A percentile compares a stretch with the other conserved stretches of the same genome.
Conservation (phyloP, 1,140 invertebrate genomes). For the Bombus waltoni region DNA sequence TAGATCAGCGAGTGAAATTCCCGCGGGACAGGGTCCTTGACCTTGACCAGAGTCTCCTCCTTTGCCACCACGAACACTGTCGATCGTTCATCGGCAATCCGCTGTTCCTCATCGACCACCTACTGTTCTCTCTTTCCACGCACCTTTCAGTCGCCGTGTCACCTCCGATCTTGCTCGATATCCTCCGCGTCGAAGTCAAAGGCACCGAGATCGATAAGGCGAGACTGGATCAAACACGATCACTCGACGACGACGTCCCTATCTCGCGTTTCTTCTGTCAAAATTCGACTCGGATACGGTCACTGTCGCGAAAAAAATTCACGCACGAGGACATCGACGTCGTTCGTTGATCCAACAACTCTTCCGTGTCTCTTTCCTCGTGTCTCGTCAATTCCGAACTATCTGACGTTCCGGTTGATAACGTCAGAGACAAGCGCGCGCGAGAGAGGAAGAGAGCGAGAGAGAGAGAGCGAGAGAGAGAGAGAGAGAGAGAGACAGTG, state of each 20-base stretch:
- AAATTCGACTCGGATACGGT: background rate
- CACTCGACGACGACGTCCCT: background rate
- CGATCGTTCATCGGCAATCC: slow-evolving; percentile 56
- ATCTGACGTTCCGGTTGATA: slow-evolving; percentile 9
- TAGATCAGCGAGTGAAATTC: slow-evolving; percentile 62
- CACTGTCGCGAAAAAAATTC: slow-evolving; percentile 1
- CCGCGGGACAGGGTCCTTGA: slow-evolving; percentile 41
- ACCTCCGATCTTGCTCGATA: background rate
- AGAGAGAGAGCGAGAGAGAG: background rate
- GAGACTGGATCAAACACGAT: background rate
- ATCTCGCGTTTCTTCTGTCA: background rate
- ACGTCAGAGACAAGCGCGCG: background rate
- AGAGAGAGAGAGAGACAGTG: background rate
- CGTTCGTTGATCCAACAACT: no score
- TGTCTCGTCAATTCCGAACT: slow-evolving; percentile 21
- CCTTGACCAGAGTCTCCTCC: slow-evolving; percentile 55
- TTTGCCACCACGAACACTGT: slow-evolving; percentile 42
- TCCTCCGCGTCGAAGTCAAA: no score
- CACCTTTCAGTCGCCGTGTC: no score
- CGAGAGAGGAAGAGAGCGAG: background rate
- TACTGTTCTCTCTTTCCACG: slow-evolving; percentile 29
- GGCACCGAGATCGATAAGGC: no score
- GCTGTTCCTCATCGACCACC: slow-evolving; percentile 69
- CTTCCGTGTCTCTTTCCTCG: background rate
- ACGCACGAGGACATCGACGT: background rate